These are phyloP conservation scores for Mungos mungo DNA, from an alignment of 2,113 vertebrate species.

Conservation along the genomic window DNA sequence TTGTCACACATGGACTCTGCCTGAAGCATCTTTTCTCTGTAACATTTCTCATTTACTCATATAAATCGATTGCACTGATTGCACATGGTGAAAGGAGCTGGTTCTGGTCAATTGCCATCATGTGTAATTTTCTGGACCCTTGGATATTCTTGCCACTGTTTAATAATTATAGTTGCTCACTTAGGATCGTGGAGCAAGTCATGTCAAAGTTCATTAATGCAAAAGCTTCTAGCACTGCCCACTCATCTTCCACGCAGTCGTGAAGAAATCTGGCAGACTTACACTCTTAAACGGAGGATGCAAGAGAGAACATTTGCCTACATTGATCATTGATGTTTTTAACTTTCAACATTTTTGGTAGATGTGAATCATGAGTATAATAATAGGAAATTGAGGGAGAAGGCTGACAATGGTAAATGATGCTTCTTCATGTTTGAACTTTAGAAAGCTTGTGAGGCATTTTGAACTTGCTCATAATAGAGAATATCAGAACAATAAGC, in stretches of 20 bases:
- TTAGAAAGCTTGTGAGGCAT: background rate
- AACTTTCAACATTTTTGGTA: background rate
- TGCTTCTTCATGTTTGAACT: background rate
- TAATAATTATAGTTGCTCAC: background rate
- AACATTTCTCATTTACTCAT: background rate
- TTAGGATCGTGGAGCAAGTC: background rate
- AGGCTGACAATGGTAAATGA: background rate
- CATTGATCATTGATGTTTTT: background rate
- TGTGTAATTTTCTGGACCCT: background rate
- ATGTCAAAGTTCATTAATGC: background rate
- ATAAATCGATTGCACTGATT: background rate
- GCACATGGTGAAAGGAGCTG: background rate
- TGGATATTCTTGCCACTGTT: background rate
- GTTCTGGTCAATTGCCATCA: background rate
- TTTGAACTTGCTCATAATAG: background rate
- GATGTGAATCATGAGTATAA: background rate
- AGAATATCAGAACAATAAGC: background rate
- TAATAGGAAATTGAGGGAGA: background rate
- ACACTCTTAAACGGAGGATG: background rate
- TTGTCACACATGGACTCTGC: background rate
- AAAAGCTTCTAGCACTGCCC: background rate
- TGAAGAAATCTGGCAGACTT: background rate
- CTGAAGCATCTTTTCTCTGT: background rate
- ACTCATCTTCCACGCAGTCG: background rate
- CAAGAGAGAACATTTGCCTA: background rate